Evolutionary conservation across 2,113 vertebrate genomes (phyloP), one percentile per base, ranked within the genome.

Genomic region (Gymnocephalus cernua): DNA sequence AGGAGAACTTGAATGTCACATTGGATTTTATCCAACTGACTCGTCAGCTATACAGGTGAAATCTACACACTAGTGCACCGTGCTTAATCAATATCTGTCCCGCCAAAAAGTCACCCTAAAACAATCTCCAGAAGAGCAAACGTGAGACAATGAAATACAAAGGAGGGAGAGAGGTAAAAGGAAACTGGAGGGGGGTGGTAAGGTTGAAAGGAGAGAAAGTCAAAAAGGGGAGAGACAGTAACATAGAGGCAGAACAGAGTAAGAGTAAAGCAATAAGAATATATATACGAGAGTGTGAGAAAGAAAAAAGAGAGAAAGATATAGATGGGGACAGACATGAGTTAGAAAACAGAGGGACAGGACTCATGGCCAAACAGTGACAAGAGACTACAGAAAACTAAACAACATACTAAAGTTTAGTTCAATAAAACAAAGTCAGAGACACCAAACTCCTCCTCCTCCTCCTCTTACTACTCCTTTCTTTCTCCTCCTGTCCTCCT

Each of bases 11-110:
- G 48, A 88, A 83, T 48, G 83, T 86, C 27, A 38, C 2, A 77
- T 85, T 91, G 80, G 91, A 91, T 93, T 91, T 85, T 88, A 79
- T 90, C 83, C 80, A 82, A 88, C 70, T 88, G 86, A 77, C 77
- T 80, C 6, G 81, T 93, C 91, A 93, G 93, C 91, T 88, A 35
- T 70, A 71, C 61, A 76, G 83, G 76, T 87, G 87, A 92, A 91
- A 92, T 79, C 84, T 74, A 90, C 91, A 90, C 91, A 91, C 61
- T 29, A 85, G 76, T 54, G 79, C 79, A 77, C 51, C 15, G 41
- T 6, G 27, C 59, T 51, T 5, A 77, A 90, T 93, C 90, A 14
- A 90, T 86, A 66, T 35, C 77, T 74, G 75, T 84, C 81, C 79
- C 53, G 69, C 76, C 78, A 86, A 83, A 74, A 85, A 84, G 86